These are phyloP conservation scores for Mormyrus proboscirostris DNA, from an alignment of 2,797 vertebrate species.

Conservation along the genomic window DNA sequence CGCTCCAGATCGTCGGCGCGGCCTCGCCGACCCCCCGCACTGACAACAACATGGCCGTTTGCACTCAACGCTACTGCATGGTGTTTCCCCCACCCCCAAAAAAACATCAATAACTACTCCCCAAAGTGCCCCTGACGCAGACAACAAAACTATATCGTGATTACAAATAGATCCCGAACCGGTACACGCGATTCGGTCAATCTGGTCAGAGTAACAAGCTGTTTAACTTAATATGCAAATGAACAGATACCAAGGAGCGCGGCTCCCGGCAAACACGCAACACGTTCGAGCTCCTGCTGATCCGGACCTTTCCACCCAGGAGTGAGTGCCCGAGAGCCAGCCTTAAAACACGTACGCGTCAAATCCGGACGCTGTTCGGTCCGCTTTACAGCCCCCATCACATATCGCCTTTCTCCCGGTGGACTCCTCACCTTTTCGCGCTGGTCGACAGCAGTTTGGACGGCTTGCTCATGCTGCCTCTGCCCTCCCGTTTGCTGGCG, in stretches of 20 bases:
- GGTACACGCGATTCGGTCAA: background rate
- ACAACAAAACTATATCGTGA: background rate
- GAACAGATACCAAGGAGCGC: constrained; percentile 13
- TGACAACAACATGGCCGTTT: constrained; percentile 29
- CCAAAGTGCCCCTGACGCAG: background rate
- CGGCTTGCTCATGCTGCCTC: constrained; percentile 96
- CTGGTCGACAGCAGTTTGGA: constrained; percentile 93
- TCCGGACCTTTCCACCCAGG: background rate
- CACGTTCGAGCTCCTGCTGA: background rate
- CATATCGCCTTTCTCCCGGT: background rate
- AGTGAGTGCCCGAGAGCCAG: background rate
- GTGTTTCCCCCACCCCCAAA: background rate
- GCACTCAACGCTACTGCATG: background rate
- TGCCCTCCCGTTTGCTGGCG: constrained; percentile 83
- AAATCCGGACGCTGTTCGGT: background rate
- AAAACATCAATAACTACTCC: background rate
- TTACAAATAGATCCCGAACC: background rate
- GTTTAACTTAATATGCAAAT: constrained; percentile 39
- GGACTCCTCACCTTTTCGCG: constrained; percentile 75
- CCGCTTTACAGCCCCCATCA: background rate
- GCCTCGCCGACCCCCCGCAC: background rate
- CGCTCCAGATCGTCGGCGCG: background rate
- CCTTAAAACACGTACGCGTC: background rate
- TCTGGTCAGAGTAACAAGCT: background rate
- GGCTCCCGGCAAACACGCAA: background rate